Evolutionary conservation across 2,797 vertebrate species (phyloP).

Genomic region (Sebastes oblongus): DNA sequence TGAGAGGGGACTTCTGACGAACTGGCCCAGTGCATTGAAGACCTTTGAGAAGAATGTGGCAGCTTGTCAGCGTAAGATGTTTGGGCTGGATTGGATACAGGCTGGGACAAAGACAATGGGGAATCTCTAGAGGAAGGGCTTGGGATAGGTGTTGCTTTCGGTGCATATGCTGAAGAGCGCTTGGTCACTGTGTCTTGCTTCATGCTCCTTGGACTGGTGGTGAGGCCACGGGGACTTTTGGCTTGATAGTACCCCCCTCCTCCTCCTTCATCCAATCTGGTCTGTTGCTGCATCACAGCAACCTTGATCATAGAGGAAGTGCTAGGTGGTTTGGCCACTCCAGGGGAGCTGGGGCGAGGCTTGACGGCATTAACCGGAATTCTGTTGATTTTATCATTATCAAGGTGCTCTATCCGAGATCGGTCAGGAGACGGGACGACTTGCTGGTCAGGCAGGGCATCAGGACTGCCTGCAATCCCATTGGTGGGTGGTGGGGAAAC

Average conservation of each 20-base stretch:
- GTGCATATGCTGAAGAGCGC: slow-evolving; percentile 87
- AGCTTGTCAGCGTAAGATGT: slow-evolving; percentile 80
- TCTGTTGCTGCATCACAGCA: slow-evolving; percentile 90
- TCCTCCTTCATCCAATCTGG: slow-evolving; percentile 84
- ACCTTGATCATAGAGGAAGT: slow-evolving; percentile 92
- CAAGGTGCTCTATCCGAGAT: slow-evolving; percentile 85
- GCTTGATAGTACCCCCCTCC: slow-evolving; percentile 81
- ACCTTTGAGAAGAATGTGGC: slow-evolving; percentile 72
- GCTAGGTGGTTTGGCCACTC: slow-evolving; percentile 89
- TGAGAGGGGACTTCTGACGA: slow-evolving; percentile 78
- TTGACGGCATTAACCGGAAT: slow-evolving; percentile 96
- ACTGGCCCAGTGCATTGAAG: slow-evolving; percentile 84
- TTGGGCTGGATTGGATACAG: slow-evolving; percentile 84
- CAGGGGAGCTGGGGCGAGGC: slow-evolving; percentile 95
- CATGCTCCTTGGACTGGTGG: slow-evolving; percentile 87
- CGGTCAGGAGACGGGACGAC: slow-evolving; percentile 81
- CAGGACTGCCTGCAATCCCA: slow-evolving; percentile 90
- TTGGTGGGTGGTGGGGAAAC: slow-evolving; percentile 91
- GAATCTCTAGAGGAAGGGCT: slow-evolving; percentile 88
- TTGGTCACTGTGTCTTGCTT: slow-evolving; percentile 86
- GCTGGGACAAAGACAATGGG: slow-evolving; percentile 79
- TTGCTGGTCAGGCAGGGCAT: slow-evolving; percentile 82
- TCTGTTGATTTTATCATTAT: slow-evolving; percentile 92
- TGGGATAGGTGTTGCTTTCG: slow-evolving; percentile 85
- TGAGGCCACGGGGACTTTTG: slow-evolving; percentile 88